Conservation (phyloP, 2,888 invertebrate genomes). For the Cantharis rufa region DNA sequence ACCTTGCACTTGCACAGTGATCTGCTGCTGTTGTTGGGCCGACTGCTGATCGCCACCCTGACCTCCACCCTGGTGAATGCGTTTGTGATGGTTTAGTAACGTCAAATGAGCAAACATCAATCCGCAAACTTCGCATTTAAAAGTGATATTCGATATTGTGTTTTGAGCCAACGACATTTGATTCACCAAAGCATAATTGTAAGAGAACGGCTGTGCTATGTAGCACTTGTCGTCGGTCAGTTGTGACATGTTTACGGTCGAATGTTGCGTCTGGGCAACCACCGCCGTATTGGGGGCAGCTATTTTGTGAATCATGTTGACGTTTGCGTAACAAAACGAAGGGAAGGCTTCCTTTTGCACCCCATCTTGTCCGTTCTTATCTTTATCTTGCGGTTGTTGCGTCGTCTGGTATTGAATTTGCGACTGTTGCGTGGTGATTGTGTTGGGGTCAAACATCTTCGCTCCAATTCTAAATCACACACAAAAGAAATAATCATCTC, state of each 20-base stretch:
- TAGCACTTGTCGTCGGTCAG: conserved; percentile 73
- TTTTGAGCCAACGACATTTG: conserved; percentile 83
- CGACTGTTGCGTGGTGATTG: conserved; percentile 55
- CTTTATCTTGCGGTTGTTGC: conserved; percentile 45
- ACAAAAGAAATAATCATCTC: not conserved
- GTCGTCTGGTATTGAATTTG: conserved; percentile 51
- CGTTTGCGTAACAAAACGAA: conserved; percentile 72
- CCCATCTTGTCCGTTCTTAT: conserved; percentile 45
- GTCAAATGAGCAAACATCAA: conserved; percentile 83
- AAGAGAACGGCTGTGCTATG: conserved; percentile 75
- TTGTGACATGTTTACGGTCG: conserved; percentile 72
- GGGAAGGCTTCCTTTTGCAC: conserved; percentile 62
- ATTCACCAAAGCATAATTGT: conserved; percentile 80
- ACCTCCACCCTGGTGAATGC: conserved; percentile 72
- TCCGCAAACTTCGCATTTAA: conserved; percentile 87
- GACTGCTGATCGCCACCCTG: conserved; percentile 53
- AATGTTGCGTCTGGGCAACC: conserved; percentile 40
- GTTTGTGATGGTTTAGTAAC: conserved; percentile 83
- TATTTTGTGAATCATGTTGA: conserved; percentile 71
- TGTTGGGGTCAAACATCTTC: conserved; percentile 55
- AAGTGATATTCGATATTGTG: conserved; percentile 79
- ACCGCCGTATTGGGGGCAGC: conserved; percentile 44
- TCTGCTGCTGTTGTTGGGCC: conserved; percentile 47
- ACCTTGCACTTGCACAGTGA: conserved; percentile 40
- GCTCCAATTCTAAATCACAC: not conserved